Percentiles rank a stretch among this genome's conserved stretches.
phyloP scores from a whole-genome alignment of 2,113 vertebrate species.

The Archocentrus centrarchus region DNA sequence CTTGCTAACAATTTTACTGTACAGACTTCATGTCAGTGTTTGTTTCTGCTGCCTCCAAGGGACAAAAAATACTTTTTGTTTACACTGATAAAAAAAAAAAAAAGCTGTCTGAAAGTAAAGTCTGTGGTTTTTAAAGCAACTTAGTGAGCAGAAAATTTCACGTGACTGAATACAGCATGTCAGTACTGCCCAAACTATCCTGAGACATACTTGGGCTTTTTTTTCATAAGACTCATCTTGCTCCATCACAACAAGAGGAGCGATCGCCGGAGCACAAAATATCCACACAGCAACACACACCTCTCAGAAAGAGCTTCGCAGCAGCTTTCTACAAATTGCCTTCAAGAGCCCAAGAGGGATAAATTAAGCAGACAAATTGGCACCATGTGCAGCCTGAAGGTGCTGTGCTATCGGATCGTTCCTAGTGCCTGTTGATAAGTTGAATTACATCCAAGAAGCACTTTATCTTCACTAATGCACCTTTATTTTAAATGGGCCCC shows the following conservation, averaged over 20 bases:
- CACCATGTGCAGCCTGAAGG: slow-evolving; percentile 17
- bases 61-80: not conserved
- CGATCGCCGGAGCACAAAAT: not conserved
- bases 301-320: slow-evolving; percentile 22
- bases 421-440: slow-evolving; percentile 1
- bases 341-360: slow-evolving; percentile 14
- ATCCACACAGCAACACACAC: slow-evolving; percentile 26
- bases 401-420: not conserved
- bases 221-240: slow-evolving; percentile 14
- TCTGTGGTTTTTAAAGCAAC: not conserved
- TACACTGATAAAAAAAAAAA: not conserved
- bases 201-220: not conserved
- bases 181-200: not conserved
- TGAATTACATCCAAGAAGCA: slow-evolving; percentile 18
- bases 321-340: slow-evolving; percentile 34
- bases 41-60: not conserved
- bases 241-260: slow-evolving; percentile 13
- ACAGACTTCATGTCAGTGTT: not conserved
- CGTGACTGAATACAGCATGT: not conserved
- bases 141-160: not conserved
- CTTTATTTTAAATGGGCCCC: slow-evolving; percentile 8
- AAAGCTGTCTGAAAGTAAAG: no score
- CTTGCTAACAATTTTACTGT: no score
- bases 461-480: slow-evolving; percentile 20
- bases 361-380: slow-evolving; percentile 48